Evolutionary conservation across 1,140 invertebrate genomes (phyloP).

Genomic region (Drosophila simulans): DNA sequence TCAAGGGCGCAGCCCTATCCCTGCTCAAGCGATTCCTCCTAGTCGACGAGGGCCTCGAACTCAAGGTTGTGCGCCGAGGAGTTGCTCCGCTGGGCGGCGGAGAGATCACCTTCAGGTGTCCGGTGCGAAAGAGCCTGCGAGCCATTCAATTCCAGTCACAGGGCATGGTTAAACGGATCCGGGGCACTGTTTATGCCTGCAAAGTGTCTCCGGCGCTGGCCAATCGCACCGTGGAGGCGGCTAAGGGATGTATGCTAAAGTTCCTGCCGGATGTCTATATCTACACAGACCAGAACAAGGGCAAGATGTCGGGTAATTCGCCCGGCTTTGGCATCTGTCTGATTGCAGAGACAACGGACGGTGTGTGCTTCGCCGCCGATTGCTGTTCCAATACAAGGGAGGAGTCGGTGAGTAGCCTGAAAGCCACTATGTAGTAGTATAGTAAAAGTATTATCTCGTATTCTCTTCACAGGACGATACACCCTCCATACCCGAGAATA

Average conservation of each 20-base stretch:
- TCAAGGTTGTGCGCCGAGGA: constrained; percentile 95
- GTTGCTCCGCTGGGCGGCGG: constrained; percentile 94
- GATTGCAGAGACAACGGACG: constrained; percentile 96
- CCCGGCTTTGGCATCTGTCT: constrained; percentile 96
- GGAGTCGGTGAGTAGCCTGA: constrained; percentile 52
- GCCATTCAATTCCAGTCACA: constrained; percentile 89
- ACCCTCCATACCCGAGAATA: constrained; percentile 93
- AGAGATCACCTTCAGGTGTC: constrained; percentile 95
- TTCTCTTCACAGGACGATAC: constrained; percentile 35
- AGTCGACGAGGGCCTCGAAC: constrained; percentile 94
- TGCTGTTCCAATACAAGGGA: constrained; percentile 84
- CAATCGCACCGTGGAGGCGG: constrained; percentile 96
- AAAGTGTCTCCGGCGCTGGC: constrained; percentile 95
- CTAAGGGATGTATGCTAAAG: constrained; percentile 95
- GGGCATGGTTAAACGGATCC: constrained; percentile 97
- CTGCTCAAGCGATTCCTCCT: constrained; percentile 93
- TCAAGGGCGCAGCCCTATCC: constrained; percentile 92
- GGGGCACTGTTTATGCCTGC: constrained; percentile 89
- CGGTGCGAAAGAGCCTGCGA: constrained; percentile 87
- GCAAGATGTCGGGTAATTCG: constrained; percentile 93
- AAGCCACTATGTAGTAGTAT: too few species aligned
- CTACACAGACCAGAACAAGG: constrained; percentile 95
- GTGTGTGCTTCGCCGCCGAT: constrained; percentile 91
- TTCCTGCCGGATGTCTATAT: constrained; percentile 98
- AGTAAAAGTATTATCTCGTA: too few species aligned